A percentile compares a stretch with the other conserved stretches of the same genome.
Conservation (phyloP, 1,140 invertebrate genomes). For the Pristionchus pacificus region DNA sequence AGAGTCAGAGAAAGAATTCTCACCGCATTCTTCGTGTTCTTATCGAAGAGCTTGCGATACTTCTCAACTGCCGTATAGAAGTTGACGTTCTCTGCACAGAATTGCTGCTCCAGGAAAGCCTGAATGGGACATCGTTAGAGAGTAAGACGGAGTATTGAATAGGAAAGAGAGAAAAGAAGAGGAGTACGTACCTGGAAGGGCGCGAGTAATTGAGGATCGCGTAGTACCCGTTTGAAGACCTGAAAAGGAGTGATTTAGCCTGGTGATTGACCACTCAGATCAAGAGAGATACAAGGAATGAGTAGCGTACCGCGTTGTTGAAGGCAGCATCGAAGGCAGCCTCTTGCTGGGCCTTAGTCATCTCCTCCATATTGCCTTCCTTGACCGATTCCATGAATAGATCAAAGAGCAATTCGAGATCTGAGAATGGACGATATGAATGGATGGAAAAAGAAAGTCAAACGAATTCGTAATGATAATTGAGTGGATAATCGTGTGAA, state of each 20-base stretch:
- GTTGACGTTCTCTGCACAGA: slow-evolving; percentile 54
- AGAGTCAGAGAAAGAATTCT: too few relatives aligned
- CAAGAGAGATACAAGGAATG: neutral
- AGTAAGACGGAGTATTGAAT: slow-evolving; percentile 28
- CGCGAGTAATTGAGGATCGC: slow-evolving; percentile 24
- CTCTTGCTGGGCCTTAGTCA: neutral
- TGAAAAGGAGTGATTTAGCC: neutral
- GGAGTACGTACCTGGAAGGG: slow-evolving; percentile 22
- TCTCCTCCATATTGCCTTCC: neutral
- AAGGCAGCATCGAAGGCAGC: neutral
- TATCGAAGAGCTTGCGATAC: slow-evolving; percentile 41
- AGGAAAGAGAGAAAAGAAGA: neutral
- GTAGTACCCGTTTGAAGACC: slow-evolving; percentile 31
- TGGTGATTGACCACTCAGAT: neutral
- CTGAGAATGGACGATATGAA: neutral
- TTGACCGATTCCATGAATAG: neutral
- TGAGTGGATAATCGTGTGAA: too few relatives aligned
- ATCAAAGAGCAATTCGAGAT: neutral
- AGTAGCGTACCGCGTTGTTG: neutral
- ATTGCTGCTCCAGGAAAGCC: slow-evolving; percentile 53
- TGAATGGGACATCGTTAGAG: too few relatives aligned
- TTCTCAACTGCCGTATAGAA: slow-evolving; percentile 56
- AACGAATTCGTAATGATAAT: neutral
- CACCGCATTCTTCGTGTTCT: slow-evolving; percentile 30
- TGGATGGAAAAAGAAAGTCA: neutral